A percentile compares a stretch with the other conserved stretches of the same genome.
These are phyloP conservation scores for Lutraria rhynchaena DNA, from an alignment of 1,140 invertebrate species.

Conservation along the genomic window DNA sequence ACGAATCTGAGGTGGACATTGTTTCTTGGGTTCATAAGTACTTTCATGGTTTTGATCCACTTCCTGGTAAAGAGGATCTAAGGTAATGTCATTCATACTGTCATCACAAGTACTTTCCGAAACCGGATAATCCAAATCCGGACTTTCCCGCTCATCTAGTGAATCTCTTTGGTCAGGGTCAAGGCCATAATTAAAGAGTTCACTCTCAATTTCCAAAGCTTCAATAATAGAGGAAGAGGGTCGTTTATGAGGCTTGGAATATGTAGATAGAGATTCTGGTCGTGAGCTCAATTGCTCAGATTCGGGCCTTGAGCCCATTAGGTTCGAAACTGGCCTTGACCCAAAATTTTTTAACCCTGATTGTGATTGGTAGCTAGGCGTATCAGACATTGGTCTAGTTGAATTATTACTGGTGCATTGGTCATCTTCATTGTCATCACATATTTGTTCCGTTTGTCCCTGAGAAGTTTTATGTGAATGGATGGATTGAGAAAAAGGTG, in stretches of 20 bases:
- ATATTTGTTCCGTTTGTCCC: slow-evolving; percentile 18
- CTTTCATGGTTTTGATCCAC: slow-evolving; percentile 78
- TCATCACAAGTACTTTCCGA: slow-evolving; percentile 69
- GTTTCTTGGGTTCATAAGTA: slow-evolving; percentile 74
- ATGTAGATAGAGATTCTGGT: slow-evolving; percentile 31
- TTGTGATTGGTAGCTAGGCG: slow-evolving; percentile 50
- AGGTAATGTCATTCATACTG: slow-evolving; percentile 72
- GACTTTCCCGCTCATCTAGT: slow-evolving; percentile 19
- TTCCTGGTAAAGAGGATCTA: slow-evolving; percentile 72
- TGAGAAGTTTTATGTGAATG: slow-evolving; percentile 47
- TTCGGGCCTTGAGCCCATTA: slow-evolving; percentile 56
- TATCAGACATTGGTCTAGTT: slow-evolving; percentile 55
- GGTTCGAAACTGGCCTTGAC: slow-evolving; percentile 58
- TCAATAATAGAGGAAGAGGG: slow-evolving; percentile 67
- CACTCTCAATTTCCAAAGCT: slow-evolving; percentile 66
- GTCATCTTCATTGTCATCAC: slow-evolving; percentile 19
- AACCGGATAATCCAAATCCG: slow-evolving; percentile 34
- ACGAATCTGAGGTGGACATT: slow-evolving; percentile 76
- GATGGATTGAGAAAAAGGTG: slow-evolving; percentile 38
- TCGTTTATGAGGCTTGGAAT: slow-evolving; percentile 58
- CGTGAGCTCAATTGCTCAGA: slow-evolving; percentile 51
- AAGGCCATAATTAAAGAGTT: slow-evolving; percentile 52
- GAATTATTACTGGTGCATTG: slow-evolving; percentile 22
- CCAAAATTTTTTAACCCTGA: slow-evolving; percentile 44
- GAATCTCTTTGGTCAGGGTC: slow-evolving; percentile 18